Evolutionary conservation across 2,113 vertebrate genomes (phyloP), one percentile per base, ranked within the genome.

Genomic region (Rhinichthys klamathensis): DNA sequence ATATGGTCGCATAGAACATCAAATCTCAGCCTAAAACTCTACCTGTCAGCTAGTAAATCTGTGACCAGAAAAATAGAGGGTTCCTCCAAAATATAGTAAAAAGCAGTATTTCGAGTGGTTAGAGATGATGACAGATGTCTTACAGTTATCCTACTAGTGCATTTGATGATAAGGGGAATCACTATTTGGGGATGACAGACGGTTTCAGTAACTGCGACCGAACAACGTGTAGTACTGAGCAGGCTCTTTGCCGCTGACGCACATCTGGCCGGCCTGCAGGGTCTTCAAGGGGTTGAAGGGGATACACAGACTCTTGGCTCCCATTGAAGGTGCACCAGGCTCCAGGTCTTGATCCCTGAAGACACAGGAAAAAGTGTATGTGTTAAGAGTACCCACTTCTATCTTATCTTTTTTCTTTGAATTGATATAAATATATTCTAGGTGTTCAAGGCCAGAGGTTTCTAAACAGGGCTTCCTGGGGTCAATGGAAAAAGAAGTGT

Each of bases 281-380:
- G 92, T 93, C 86, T 93, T 61, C 60, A 99, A 95, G 16, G 98
- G 97, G 7, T 95, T 91, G 92, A 99, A 99, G 84, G 98, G 98
- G 92, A 98, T 99, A 85, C 98, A 99, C 35, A 99, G 95, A 87
- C 98, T 98, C 92, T 99, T 99, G 16, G 98, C 98, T 86, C 98
- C 98, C 98, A 99, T 99, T 69, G 98, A 99, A 0, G 98, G 98
- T 41, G 98, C 98, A 3, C 98, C 98, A 35, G 98, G 97, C 88
- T 99, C 98, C 84, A 98, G 92, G 89, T 99, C 98, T 94, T 99
- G 97, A 94, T 99, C 98, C 95, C 98, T 95, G 75, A 15, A 69
- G 76, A 51, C 60, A n/a, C 1, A 18, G 16, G 69, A 54, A 30
- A 63, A 10, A 75, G 30, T 8, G 15, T 80, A 13, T 27, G 15